Evolutionary conservation across 2,888 invertebrate species (phyloP).

Genomic region (Pantelozetes paolii): DNA sequence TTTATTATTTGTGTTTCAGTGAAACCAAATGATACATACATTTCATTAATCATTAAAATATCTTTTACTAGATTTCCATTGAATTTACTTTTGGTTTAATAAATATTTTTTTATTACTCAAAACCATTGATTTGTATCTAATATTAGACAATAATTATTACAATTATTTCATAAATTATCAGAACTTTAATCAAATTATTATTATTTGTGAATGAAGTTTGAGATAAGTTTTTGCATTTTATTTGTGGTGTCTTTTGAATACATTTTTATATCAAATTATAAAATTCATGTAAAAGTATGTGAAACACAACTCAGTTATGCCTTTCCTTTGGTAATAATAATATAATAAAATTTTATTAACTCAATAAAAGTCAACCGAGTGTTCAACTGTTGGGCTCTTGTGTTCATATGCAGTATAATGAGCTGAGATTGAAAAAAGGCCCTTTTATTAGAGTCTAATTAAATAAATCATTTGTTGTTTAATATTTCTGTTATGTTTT

Average conservation of each 20-base stretch:
- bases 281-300: neutral
- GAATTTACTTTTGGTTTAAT: conserved; percentile 15
- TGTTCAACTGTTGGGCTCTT: neutral
- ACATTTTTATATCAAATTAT: neutral
- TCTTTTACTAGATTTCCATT: neutral
- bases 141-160: neutral
- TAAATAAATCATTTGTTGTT: conserved; percentile 19
- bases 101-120: neutral
- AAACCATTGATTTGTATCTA: neutral
- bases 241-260: neutral
- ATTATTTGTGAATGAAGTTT: neutral
- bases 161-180: no score
- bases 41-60: conserved; percentile 21
- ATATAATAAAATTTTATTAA: conserved; percentile 15
- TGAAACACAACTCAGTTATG: neutral
- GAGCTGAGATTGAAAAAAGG: neutral
- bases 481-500: neutral
- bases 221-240: neutral
- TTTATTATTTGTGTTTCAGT: conserved; percentile 25
- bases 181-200: neutral
- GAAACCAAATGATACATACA: conserved; percentile 18
- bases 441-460: conserved; percentile 8
- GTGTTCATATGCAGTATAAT: neutral
- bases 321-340: neutral
- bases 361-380: conserved; percentile 13